Conservation (phyloP, 1,140 invertebrate genomes). For the Scaptomyza pallida region DNA sequence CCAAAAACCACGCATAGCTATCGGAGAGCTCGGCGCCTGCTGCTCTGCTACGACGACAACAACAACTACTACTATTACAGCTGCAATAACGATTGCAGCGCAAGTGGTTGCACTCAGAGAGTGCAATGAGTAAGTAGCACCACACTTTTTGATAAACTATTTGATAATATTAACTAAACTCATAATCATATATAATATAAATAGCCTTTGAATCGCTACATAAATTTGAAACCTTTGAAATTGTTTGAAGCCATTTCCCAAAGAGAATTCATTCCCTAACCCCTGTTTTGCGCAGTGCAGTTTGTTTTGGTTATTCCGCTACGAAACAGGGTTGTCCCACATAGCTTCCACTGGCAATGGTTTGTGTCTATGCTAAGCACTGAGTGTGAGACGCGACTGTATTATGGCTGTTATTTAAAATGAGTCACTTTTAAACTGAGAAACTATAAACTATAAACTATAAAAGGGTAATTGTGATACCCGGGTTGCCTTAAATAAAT, state of each 20-base stretch:
- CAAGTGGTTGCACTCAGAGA: constrained; percentile 32
- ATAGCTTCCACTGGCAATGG: background rate
- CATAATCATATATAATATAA: background rate
- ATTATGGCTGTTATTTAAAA: background rate
- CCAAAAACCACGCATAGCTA: constrained; percentile 9
- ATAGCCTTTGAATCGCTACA: too few species aligned
- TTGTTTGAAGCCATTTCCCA: too few species aligned
- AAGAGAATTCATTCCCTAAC: too few species aligned
- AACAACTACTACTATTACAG: too few species aligned
- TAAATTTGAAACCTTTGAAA: too few species aligned
- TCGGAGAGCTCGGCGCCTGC: background rate
- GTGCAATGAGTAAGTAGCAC: background rate
- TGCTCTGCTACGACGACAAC: background rate
- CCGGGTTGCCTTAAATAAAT: too few species aligned
- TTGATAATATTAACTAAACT: background rate
- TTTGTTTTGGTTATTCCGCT: background rate
- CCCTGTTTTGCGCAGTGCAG: background rate
- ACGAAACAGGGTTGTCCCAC: background rate
- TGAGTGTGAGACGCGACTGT: constrained; percentile 24
- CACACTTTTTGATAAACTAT: background rate
- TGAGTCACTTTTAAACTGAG: constrained; percentile 32
- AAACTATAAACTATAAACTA: too few species aligned
- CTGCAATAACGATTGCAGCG: background rate
- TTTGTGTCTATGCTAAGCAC: constrained; percentile 22
- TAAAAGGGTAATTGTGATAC: too few species aligned